Evolutionary conservation across 2,797 vertebrate species (phyloP), one percentile per base, ranked within the genome.

Genomic region (Zonotrichia albicollis): DNA sequence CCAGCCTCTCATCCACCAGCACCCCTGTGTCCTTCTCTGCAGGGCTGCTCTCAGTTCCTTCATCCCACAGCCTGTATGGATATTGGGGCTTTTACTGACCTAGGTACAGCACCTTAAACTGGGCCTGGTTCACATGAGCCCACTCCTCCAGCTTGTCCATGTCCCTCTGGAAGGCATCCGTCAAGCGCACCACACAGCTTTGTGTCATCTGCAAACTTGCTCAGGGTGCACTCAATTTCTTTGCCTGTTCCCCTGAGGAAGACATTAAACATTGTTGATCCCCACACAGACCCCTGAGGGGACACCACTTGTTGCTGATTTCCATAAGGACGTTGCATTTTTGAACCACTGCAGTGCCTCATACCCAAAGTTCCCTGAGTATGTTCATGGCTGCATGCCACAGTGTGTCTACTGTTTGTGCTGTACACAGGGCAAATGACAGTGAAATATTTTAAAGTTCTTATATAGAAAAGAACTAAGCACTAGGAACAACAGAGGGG

Each of bases 11-110:
- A 18, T 27, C 25, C 40, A 54, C 18, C 30, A 61, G 40, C 8
- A 36, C 0, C 2, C 22, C 17, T 0, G 0, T 27, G 34, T 32
- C 54, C 26, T 46, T 48, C 30, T 30, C 42, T 48, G 48, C 30
- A 62, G 20, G 14, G 30, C 34, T 70, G 55, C 30, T 67, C 25
- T 30, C 61, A 46, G 18, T 74, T 53, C 46, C 40, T 53, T 54
- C 40, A 46, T 13, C 34, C 54, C 7, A 5, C 25, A 81, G 40
- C 23, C 25, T 53, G 17, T 30, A 5, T 19, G 34, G 21, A 23
- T 9, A 60, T 15, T 0, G 1, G 6, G 12, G 15, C 4, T 7
- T 61, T 58, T 48, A 55, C 62, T 48, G 70, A 60, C 61, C 45
- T 10, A 29, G 27, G 45, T 45, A 30, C 54, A 54, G 26, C 30